Evolutionary conservation across 2,888 invertebrate genomes (phyloP), one percentile per base, ranked within the genome.

Genomic region (Helleia helle): DNA sequence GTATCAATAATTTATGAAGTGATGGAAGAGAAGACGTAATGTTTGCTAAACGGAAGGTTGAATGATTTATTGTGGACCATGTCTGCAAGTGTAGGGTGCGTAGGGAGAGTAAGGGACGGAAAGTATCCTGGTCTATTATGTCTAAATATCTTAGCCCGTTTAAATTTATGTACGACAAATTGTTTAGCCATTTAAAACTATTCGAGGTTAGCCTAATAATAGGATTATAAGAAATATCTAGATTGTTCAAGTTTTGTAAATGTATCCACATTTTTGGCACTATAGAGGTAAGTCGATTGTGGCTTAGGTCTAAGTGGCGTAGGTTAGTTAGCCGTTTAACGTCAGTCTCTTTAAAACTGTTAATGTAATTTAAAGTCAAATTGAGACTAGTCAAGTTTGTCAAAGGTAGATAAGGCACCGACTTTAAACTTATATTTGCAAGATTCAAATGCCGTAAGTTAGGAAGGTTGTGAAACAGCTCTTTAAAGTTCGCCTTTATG

Each of bases 381-480:
- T 95, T 94, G 51, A 96, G 88, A 56, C 89, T 88, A 26, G 93
- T 90, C 55, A 96, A 87, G 67, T 92, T 91, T 9, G 90, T 90
- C 53, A 96, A 81, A 50, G 93, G 91, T 50, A 94, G 84, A 54
- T 90, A 88, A 43, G 95, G 95, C 58, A 94, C 87, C 39, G 89
- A 88, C 58, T 88, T 90, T 57, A 96, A 88, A 48, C 93, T 93
- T 70, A 93, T 90, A 65, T 89, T 90, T 40, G 92, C 90, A 58
- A 96, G 85, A 62, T 89, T 91, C 53, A 96, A 86, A 62, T 90
- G 88, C 65, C 93, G 90, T 49, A 96, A 86, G 61, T 92, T 91
- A 40, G 93, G 94, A 38, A 94, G 89, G 72, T 94, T 94, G 65
- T 95, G 92, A 65, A 95, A 93, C 38, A 95, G 87, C 73, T 95